Evolutionary conservation across 2,113 vertebrate genomes (phyloP).

Genomic region (Parotia lawesii): DNA sequence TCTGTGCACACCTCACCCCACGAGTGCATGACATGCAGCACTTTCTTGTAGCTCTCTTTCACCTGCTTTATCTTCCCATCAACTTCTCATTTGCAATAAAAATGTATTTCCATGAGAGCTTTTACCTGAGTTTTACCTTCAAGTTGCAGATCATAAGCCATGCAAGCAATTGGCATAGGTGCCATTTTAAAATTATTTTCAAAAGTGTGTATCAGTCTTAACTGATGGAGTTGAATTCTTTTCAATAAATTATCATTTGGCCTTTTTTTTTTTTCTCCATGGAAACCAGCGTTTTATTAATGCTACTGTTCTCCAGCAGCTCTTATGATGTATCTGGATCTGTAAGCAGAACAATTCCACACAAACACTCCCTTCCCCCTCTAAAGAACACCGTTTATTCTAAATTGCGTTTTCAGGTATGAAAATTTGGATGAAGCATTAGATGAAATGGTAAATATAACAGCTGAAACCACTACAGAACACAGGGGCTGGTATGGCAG

Average conservation of each 20-base stretch:
- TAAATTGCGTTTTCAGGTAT: background rate
- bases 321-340: background rate
- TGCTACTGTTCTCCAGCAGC: background rate
- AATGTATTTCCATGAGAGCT: slow-evolving; percentile 52
- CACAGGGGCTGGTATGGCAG: rapidly evolving
- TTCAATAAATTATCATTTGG: slow-evolving; percentile 31
- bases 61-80: slow-evolving; percentile 52
- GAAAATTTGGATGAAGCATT: background rate
- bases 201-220: background rate
- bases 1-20: background rate
- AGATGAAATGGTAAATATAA: background rate
- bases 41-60: slow-evolving; percentile 30
- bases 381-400: background rate
- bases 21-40: slow-evolving; percentile 53
- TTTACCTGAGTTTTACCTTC: slow-evolving; percentile 49
- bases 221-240: slow-evolving; percentile 22
- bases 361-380: background rate
- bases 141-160: slow-evolving; percentile 42
- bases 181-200: background rate
- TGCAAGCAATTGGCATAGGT: slow-evolving; percentile 62
- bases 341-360: background rate
- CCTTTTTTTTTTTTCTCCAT: slow-evolving; percentile 68
- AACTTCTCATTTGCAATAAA: slow-evolving; percentile 43
- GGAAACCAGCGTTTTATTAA: slow-evolving; percentile 48
- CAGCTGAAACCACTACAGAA: background rate